Base-by-base conservation (phyloP, 2,113 vertebrate genomes). In the Ageneiosus marmoratus region DNA sequence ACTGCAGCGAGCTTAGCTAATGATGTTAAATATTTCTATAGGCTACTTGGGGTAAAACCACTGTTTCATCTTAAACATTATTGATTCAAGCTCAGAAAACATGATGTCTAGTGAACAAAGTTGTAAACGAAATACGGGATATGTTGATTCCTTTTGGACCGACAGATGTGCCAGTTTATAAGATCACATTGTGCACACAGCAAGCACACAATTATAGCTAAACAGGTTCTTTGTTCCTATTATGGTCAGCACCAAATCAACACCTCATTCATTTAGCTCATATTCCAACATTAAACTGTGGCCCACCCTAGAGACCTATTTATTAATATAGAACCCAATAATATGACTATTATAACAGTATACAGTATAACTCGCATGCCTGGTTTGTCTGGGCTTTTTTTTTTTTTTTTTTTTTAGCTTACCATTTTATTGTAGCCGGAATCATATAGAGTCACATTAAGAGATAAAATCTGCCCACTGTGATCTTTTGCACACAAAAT, bases 221-320 rank as follows among this genome's bases (percentile, higher is more conserved):
- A 94, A 94, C 91, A 91, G 92, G 91, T 92, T 90, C 91, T 67
- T 67, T 67, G 18, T 93, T 93, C 92, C 93, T 94, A 93, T 94
- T 94, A 94, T 93, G 92, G 92, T 89, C 88, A 34, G 87, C 88
- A 92, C 94, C 94, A 94, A 94, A 94, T 93, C 93, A 93, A 93
- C 93, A 94, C 92, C 92, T 92, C 93, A 88, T 91, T 94, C 93
- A 93, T 94, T 95, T 37, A 41, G 69, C 29, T 87, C 90, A 85
- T 89, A 86, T 75, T 89, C 91, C 91, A 93, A 92, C 92, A 88
- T 86, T 20, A 44, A 70, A 90, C 18, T 56, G 80, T 87, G 87
- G 88, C 8, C 89, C 88, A 85, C 90, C 88, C 81, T 37, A 11
- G 32, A 62, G 58, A 11, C 58, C n/a, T 62, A 62, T 60, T 27